Evolutionary conservation across 2,888 invertebrate species (phyloP), one percentile per base, ranked within the genome.

Genomic region (Tetranychus piercei): DNA sequence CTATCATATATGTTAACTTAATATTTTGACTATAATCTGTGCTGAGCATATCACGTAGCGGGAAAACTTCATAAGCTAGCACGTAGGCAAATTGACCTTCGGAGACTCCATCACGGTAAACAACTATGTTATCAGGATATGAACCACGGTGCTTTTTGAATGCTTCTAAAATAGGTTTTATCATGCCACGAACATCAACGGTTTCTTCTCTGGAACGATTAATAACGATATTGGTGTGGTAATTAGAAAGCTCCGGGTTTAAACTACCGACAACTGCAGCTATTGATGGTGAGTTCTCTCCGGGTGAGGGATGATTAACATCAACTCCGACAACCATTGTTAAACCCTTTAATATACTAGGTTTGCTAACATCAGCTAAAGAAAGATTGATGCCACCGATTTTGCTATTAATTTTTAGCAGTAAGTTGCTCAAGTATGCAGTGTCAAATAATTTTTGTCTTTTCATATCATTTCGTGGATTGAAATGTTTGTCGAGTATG

Each of bases 281-380:
- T 18, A 67, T 23, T n/a, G 67, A 67, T 18, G 20, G 67, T 22
- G 67, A 67, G n/a, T 67, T 67, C 3, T 67, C 67, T 18, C 23
- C 67, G 23, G 23, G 67, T 1, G 90, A 87, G 0, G 94, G 93
- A 84, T 94, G 94, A 0, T 93, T 93, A 6, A 94, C 94, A 83
- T 94, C 94, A 9, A 93, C 93, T 0, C 94, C 94, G 66, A 92
- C 85, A n/a, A 89, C 85, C 86, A 89, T 87, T 18, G 86, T 85
- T 0, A 88, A 88, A 0, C 78, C 80, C 0, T 74, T 78, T 55
- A 89, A 81, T n/a, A 81, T 75, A n/a, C 44, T 15, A 1, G 76
- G 76, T 73, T 64, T 77, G 22, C 75, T 77, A 8, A 71, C 75
- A n/a, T 70, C 74, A 0, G 69, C 72, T 22, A 77, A 43, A 20